A percentile compares a stretch with the other conserved stretches of the same genome.
phyloP scores from a whole-genome alignment of 2,113 vertebrate species.

The Xyrauchen texanus region DNA sequence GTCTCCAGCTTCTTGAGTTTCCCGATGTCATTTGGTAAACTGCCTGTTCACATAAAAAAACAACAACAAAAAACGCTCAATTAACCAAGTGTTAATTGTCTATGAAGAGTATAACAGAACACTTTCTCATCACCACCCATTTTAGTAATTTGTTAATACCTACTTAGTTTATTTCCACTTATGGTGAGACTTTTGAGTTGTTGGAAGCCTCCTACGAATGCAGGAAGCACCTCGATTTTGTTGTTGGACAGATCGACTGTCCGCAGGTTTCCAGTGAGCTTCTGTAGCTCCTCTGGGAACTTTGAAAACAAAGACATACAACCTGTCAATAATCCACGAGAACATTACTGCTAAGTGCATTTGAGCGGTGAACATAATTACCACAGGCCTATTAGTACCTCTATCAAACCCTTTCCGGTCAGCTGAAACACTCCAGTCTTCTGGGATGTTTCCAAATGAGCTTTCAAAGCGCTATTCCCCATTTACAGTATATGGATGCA shows the following conservation, averaged over 20 bases:
- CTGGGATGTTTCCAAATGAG: constrained; percentile 96
- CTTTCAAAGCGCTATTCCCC: constrained; percentile 95
- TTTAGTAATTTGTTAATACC: constrained; percentile 54
- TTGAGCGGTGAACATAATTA: constrained; percentile 1
- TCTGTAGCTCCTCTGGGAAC: constrained; percentile 95
- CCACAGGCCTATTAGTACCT: constrained; percentile 74
- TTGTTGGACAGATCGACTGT: constrained; percentile 93
- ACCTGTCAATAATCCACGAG: background rate
- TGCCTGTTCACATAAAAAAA: constrained; percentile 63
- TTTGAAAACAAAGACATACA: constrained; percentile 54
- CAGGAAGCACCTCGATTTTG: constrained; percentile 87
- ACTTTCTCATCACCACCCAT: background rate
- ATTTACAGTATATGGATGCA: constrained; percentile 66
- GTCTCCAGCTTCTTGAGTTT: constrained; percentile 94
- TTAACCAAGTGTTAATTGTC: too few relatives aligned
- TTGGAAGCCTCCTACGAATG: constrained; percentile 84
- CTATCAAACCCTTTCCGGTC: constrained; percentile 86
- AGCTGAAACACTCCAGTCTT: constrained; percentile 98
- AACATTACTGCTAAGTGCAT: background rate
- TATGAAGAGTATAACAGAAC: too few relatives aligned
- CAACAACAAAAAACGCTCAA: too few relatives aligned
- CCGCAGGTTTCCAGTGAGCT: constrained; percentile 85
- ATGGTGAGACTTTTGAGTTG: constrained; percentile 89
- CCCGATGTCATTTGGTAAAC: constrained; percentile 85
- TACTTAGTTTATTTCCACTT: constrained; percentile 90